Base-by-base conservation (phyloP, 2,797 vertebrate genomes). In the Gephyroberyx darwinii region DNA sequence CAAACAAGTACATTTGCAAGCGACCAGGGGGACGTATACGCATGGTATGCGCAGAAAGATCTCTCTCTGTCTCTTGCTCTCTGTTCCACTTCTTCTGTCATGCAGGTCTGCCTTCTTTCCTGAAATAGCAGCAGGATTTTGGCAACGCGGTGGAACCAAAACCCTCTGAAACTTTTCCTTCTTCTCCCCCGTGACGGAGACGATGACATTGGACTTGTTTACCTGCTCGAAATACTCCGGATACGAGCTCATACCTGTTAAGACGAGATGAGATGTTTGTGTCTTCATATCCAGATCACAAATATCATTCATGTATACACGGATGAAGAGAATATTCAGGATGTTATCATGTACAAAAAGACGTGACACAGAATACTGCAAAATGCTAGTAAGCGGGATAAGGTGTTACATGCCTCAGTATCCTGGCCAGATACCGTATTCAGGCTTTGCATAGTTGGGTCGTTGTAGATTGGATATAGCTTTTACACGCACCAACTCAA, bases 201-300 rank as follows among this genome's bases (percentile, higher is more conserved):
- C 39, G 76, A 68, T 74, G 75, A 78, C 77, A 73, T 71, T 20
- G 63, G 58, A 82, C 75, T 79, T 86, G 82, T 87, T 87, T 84
- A 81, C 77, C 61, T 35, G 73, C 56, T 61, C 45, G 58, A 68
- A 74, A 57, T 77, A 75, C 58, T 69, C 75, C 67, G 53, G 57
- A 80, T 86, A 57, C 82, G 81, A 87, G 77, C 66, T 8, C 6
- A 4, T 39, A 37, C 63, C 69, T 30, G 13, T 66, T 59, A n/a
- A 68, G 62, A 65, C 47, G 62, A 71, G 51, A 68, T 53, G 45
- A 65, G 62, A 57, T 83, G 64, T 83, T 79, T 76, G 26, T 16
- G 35, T 65, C 19, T 51, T 57, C 35, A 33, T 52, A 3, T 69
- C 65, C 61, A 79, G 50, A 77, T 83, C 66, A 41, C 30, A 74